These are phyloP conservation scores for Ephestia elutella DNA, from an alignment of 1,140 invertebrate species.

Conservation along the genomic window DNA sequence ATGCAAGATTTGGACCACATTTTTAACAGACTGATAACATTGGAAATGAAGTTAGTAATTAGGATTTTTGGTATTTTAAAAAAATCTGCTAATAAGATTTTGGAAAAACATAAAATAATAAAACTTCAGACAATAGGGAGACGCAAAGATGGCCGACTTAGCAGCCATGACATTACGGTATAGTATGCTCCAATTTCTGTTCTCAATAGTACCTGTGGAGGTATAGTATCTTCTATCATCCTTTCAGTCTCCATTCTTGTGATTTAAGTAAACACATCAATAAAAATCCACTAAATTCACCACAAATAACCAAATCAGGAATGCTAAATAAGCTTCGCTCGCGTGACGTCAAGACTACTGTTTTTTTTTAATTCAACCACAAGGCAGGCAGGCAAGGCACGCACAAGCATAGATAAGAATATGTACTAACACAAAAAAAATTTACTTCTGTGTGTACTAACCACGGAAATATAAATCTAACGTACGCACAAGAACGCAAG, in stretches of 20 bases:
- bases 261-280: slow-evolving; percentile 70
- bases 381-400: too few relatives aligned
- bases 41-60: too few relatives aligned
- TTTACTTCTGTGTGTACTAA: too few relatives aligned
- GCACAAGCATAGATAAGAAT: too few relatives aligned
- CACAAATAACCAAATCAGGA: slow-evolving; percentile 55
- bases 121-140: slow-evolving; percentile 29
- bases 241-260: slow-evolving; percentile 68
- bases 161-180: slow-evolving; percentile 56
- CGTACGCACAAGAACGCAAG: too few relatives aligned
- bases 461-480: too few relatives aligned
- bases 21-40: too few relatives aligned
- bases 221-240: slow-evolving; percentile 67
- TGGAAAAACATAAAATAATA: slow-evolving; percentile 34
- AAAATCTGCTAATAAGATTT: too few relatives aligned
- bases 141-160: slow-evolving; percentile 63
- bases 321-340: slow-evolving; percentile 60
- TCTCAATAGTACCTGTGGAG: slow-evolving; percentile 57
- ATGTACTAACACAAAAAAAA: too few relatives aligned
- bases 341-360: slow-evolving; percentile 66
- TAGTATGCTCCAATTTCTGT: slow-evolving; percentile 52
- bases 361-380: slow-evolving; percentile 7
- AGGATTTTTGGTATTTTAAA: too few relatives aligned
- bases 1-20: not conserved
- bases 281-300: slow-evolving; percentile 55